These are phyloP conservation scores for Glareola pratincola DNA, from an alignment of 2,113 vertebrate genomes.

Conservation along the genomic window DNA sequence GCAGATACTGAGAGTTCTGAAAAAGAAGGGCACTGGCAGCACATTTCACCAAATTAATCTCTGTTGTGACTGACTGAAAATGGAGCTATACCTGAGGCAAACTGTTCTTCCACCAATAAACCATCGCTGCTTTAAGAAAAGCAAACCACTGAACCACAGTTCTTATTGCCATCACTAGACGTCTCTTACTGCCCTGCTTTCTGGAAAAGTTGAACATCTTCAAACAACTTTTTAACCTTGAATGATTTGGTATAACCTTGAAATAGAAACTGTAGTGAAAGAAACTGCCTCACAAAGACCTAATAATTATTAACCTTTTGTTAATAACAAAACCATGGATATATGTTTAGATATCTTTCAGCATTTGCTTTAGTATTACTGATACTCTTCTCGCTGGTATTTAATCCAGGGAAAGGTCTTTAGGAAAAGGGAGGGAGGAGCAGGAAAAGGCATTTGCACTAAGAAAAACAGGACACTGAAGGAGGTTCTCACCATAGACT, in stretches of 20 bases:
- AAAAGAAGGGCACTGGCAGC: not conserved
- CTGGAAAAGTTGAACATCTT: not conserved
- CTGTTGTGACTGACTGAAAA: not conserved
- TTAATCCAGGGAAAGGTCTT: not conserved
- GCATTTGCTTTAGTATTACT: not conserved
- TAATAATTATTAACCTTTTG: not conserved
- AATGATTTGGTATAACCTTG: slow-evolving; percentile 15
- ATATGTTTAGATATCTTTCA: not conserved
- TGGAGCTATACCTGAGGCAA: not conserved
- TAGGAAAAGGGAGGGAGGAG: not conserved
- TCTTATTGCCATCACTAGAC: slow-evolving; percentile 34
- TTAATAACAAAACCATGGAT: not conserved
- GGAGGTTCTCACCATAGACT: not conserved
- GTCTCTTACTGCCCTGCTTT: slow-evolving; percentile 42
- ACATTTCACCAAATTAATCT: slow-evolving; percentile 4
- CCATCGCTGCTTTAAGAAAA: not conserved
- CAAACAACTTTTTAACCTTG: slow-evolving; percentile 1
- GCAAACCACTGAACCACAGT: not conserved
- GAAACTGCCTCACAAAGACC: not conserved
- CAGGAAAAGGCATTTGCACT: not conserved
- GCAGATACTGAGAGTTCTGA: not conserved
- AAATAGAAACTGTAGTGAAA: not conserved
- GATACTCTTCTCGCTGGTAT: not conserved
- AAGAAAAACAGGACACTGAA: not conserved
- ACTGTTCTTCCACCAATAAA: not conserved